Evolutionary conservation across 1,140 invertebrate species (phyloP), one percentile per base, ranked within the genome.

Genomic region (Drosophila micromelanica): DNA sequence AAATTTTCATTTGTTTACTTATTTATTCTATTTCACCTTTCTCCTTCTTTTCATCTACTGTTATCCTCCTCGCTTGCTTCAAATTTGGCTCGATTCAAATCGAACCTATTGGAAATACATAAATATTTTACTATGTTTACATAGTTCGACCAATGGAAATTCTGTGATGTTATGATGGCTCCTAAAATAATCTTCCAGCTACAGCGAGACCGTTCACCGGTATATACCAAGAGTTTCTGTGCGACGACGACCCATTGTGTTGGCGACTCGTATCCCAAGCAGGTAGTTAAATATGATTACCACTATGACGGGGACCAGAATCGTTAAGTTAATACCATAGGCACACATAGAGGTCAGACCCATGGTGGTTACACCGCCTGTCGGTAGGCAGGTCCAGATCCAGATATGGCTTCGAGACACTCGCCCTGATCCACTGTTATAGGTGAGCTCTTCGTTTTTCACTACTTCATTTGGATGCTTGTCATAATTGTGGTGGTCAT

Each of bases 401-500:
- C 32, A 51, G 2, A 62, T 57, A 20, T 43, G 30, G 15, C 32
- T 17, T 8, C 15, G 23, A 2, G 37, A 9, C 49, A 27, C 35
- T 64, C 13, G 40, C 5, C 57, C 56, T 8, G 80, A 67, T 35
- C 78, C 90, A 32, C 90, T 91, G 35, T 92, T 92, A 49, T 96
- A 96, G 23, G 96, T 97, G 74, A 98, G 92, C 93, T 98, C 97
- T 92, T 98, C 97, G 92, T 97, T 98, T 93, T 98, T 98, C 75
- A 97, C 96, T 77, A 97, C 96, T 93, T 98, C 97, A 92, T 98
- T 98, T 54, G 96, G 96, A 93, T 96, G 94, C 91, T 97, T 97
- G 86, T 97, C 96, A 92, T 96, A 96, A 85, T 96, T 57, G 35
- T 82, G 78, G 20, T 77, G 64, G 93, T 96, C 95, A 78, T 87